A percentile compares a stretch with the other conserved stretches of the same genome.
Evolutionary conservation across 2,888 invertebrate species (phyloP).

Genomic region (Zhuqinia jingwanae): DNA sequence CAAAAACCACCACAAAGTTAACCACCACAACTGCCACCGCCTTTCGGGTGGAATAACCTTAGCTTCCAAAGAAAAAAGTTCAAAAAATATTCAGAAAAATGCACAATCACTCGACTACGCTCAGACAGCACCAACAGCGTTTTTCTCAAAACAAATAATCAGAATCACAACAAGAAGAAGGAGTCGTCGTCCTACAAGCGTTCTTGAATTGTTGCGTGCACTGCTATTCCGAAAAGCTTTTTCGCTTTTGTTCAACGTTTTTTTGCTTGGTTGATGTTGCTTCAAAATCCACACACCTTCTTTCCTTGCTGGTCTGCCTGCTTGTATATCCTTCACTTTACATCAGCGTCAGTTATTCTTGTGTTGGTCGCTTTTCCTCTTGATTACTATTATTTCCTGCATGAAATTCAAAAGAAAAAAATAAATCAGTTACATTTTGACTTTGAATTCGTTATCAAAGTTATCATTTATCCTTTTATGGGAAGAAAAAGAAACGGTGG

Average conservation of each 20-base stretch:
- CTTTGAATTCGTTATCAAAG: slow-evolving; percentile 17
- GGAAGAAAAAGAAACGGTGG: slow-evolving; percentile 21
- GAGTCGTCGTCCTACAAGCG: slow-evolving; percentile 30
- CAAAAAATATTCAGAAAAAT: not conserved
- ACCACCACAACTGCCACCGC: not conserved
- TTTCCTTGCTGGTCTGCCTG: not conserved
- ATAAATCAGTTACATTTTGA: slow-evolving; percentile 20
- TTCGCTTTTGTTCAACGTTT: slow-evolving; percentile 20
- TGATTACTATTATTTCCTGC: slow-evolving; percentile 63
- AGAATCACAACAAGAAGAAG: not conserved
- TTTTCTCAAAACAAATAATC: not conserved
- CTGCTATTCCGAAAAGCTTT: slow-evolving; percentile 26
- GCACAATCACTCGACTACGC: not conserved
- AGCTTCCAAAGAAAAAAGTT: slow-evolving; percentile 19
- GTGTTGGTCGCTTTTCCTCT: slow-evolving; percentile 27
- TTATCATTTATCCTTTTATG: not conserved
- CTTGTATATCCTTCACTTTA: not conserved
- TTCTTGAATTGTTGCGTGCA: slow-evolving; percentile 40
- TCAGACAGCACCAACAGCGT: not conserved
- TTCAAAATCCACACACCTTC: slow-evolving; percentile 16
- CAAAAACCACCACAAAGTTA: not conserved
- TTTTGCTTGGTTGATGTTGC: slow-evolving; percentile 35
- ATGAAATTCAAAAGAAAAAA: slow-evolving; percentile 51
- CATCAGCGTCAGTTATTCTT: slow-evolving; percentile 19
- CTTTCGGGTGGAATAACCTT: slow-evolving; percentile 66